Evolutionary conservation across 2,797 vertebrate genomes (phyloP).

Genomic region (Aphelocoma californica): DNA sequence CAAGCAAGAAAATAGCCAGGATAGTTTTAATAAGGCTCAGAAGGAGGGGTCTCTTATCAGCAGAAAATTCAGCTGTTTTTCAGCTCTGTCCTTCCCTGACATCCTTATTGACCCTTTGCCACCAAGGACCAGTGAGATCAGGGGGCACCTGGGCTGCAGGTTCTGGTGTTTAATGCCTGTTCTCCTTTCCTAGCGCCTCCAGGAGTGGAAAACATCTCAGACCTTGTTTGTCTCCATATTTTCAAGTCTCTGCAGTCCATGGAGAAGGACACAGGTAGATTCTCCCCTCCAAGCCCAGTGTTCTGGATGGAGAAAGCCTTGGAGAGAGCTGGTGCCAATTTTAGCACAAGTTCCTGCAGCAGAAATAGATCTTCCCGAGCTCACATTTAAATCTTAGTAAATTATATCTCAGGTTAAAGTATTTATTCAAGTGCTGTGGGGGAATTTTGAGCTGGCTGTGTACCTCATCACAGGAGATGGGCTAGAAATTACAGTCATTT

Average conservation of each 20-base stretch:
- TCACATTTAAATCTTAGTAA: conserved; percentile 9
- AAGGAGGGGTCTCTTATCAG: neutral
- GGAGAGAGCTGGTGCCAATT: neutral
- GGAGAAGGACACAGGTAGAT: neutral
- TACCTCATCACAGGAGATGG: conserved; percentile 41
- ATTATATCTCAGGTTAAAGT: conserved; percentile 59
- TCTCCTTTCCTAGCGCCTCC: neutral
- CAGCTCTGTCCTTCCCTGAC: neutral
- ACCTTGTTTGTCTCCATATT: neutral
- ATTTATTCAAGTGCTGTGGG: conserved; percentile 58
- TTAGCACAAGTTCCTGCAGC: neutral
- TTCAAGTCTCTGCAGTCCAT: neutral
- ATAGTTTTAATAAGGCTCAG: neutral
- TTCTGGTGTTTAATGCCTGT: neutral
- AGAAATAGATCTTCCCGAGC: neutral
- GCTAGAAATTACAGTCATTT: conserved; percentile 70
- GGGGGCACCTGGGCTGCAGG: neutral
- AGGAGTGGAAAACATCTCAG: neutral
- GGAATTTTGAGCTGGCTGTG: conserved; percentile 10
- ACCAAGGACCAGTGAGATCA: rapidly evolving
- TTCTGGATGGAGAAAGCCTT: neutral
- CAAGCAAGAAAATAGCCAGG: neutral
- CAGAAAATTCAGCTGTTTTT: neutral
- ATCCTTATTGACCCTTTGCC: neutral
- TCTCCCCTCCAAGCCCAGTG: too few relatives aligned